Conservation (phyloP, 1,140 invertebrate species). For the Hyles vespertilio region DNA sequence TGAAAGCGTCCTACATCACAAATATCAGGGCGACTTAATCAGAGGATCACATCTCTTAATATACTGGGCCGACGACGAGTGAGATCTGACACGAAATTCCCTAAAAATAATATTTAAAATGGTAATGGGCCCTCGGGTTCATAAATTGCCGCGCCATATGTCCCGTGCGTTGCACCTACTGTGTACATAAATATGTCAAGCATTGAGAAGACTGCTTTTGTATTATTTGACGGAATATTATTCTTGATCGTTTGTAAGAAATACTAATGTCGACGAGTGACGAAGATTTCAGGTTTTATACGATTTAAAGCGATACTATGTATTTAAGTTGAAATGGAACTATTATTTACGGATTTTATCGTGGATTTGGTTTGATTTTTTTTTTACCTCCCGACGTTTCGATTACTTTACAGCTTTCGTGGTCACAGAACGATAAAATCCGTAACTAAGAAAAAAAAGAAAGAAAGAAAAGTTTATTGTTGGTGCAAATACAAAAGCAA, state of each 20-base stretch:
- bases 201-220: constrained; percentile 55
- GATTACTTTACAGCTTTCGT: too few relatives aligned
- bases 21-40: constrained; percentile 66
- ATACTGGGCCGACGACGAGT: constrained; percentile 66
- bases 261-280: too few relatives aligned
- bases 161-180: constrained; percentile 66
- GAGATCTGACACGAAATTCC: constrained; percentile 75
- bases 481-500: too few relatives aligned
- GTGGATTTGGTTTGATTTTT: too few relatives aligned
- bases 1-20: constrained; percentile 41
- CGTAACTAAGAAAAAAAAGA: too few relatives aligned
- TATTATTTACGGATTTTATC: too few relatives aligned
- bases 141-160: constrained; percentile 74
- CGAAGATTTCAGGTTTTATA: too few relatives aligned
- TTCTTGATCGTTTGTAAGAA: constrained; percentile 42
- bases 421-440: too few relatives aligned
- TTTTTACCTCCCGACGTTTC: too few relatives aligned
- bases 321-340: too few relatives aligned
- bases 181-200: constrained; percentile 74
- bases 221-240: constrained; percentile 33
- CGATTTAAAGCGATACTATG: too few relatives aligned
- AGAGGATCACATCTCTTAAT: constrained; percentile 72
- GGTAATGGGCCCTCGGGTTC: constrained; percentile 69
- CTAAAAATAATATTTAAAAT: constrained; percentile 77
- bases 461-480: too few relatives aligned